These are phyloP conservation scores for Entomyzon cyanotis DNA, from an alignment of 2,113 vertebrate genomes.

Conservation along the genomic window DNA sequence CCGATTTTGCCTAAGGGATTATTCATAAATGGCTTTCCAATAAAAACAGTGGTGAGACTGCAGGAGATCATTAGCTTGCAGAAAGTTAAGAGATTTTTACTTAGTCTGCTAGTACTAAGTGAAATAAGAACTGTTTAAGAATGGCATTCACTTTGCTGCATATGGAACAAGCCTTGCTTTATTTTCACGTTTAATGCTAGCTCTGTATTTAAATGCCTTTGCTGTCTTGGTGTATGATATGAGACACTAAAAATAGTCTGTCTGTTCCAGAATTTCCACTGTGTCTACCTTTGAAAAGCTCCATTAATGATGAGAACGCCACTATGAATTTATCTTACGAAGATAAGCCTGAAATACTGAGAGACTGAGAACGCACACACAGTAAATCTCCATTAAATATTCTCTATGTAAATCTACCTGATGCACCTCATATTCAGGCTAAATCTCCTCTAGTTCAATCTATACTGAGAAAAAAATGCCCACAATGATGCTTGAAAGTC, in stretches of 20 bases:
- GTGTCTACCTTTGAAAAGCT: conserved; percentile 18
- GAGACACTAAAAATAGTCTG: background rate
- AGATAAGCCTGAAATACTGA: background rate
- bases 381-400: background rate
- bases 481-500: background rate
- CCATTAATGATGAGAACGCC: background rate
- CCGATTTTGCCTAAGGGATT: conserved; percentile 7
- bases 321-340: background rate
- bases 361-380: background rate
- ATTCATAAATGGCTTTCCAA: conserved; percentile 22
- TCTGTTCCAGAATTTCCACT: conserved; percentile 14
- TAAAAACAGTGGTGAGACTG: background rate
- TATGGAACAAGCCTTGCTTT: conserved; percentile 34
- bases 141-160: background rate
- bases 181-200: conserved; percentile 30
- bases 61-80: background rate
- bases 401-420: background rate
- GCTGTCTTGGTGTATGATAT: background rate
- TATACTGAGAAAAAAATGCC: background rate
- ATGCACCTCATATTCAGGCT: background rate
- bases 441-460: background rate
- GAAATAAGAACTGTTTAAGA: conserved; percentile 5
- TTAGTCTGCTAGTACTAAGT: background rate
- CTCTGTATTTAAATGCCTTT: conserved; percentile 32
- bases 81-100: background rate